phyloP scores from a whole-genome alignment of 1,140 invertebrate species.

The Pachypsylla venusta region DNA sequence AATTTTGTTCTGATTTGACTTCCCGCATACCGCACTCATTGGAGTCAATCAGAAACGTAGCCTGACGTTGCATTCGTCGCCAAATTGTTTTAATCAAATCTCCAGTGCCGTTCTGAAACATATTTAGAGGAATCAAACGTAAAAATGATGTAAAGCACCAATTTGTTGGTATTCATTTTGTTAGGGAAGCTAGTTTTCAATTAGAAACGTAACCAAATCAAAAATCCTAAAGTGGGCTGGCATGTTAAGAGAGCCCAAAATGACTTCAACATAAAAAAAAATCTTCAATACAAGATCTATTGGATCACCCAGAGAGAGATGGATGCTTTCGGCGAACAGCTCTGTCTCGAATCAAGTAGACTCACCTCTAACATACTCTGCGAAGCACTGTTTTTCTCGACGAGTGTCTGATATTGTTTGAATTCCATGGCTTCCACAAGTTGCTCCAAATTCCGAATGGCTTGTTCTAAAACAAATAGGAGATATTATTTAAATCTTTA shows the following conservation, averaged over 20 bases:
- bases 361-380: conserved; percentile 45
- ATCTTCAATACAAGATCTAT: no score
- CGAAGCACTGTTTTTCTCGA: conserved; percentile 50
- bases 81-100: conserved; percentile 46
- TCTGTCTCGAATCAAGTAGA: no score
- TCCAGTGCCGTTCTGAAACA: conserved; percentile 49
- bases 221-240: no score
- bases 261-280: no score
- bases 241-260: no score
- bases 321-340: no score
- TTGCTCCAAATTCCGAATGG: conserved; percentile 43
- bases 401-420: conserved; percentile 41
- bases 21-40: conserved; percentile 46
- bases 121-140: background rate
- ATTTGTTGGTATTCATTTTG: no score
- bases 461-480: conserved; percentile 34
- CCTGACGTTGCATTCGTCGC: conserved; percentile 41
- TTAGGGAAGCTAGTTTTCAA: no score
- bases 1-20: conserved; percentile 37
- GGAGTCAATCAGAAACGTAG: conserved; percentile 37
- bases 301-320: no score
- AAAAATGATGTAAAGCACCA: conserved; percentile 10
- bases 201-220: no score
- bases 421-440: conserved; percentile 43
- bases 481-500: no score